phyloP scores from a whole-genome alignment of 2,888 invertebrate genomes.

The Diachrysia chrysitis region DNA sequence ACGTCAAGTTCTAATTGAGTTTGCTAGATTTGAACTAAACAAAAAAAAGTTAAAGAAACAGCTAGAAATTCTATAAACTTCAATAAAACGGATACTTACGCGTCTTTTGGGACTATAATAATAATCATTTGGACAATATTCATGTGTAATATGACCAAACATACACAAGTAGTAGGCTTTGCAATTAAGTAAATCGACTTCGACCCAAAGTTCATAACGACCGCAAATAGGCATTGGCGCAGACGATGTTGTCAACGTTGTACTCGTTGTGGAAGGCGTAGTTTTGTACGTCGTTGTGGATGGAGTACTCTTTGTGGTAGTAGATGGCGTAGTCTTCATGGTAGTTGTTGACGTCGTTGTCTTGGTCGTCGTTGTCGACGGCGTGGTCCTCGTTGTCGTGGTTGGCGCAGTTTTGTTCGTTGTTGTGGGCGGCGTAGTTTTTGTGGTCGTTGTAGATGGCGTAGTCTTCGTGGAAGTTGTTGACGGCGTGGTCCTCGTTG shows the following conservation, averaged over 20 bases:
- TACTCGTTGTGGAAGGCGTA: constrained; percentile 10
- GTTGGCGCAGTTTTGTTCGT: not conserved
- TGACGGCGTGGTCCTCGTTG: not conserved
- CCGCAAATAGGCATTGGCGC: not conserved
- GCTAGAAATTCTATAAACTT: not conserved
- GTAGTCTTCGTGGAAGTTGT: not conserved
- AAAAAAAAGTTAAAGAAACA: no score
- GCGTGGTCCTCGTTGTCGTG: not conserved
- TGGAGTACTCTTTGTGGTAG: not conserved
- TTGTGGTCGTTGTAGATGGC: not conserved
- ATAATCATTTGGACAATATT: not conserved
- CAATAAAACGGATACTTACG: no score
- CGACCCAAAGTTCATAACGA: no score
- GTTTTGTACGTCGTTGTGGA: not conserved
- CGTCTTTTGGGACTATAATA: not conserved
- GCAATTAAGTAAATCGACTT: no score
- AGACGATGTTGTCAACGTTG: not conserved
- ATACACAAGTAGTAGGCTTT: not conserved
- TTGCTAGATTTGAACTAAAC: no score
- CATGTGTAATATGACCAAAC: not conserved
- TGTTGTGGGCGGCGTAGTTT: not conserved
- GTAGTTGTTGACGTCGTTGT: not conserved
- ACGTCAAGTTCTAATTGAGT: no score
- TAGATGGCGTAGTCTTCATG: not conserved
- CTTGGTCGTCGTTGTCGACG: not conserved